phyloP scores from a whole-genome alignment of 2,113 vertebrate species.

The Nasalis larvatus region DNA sequence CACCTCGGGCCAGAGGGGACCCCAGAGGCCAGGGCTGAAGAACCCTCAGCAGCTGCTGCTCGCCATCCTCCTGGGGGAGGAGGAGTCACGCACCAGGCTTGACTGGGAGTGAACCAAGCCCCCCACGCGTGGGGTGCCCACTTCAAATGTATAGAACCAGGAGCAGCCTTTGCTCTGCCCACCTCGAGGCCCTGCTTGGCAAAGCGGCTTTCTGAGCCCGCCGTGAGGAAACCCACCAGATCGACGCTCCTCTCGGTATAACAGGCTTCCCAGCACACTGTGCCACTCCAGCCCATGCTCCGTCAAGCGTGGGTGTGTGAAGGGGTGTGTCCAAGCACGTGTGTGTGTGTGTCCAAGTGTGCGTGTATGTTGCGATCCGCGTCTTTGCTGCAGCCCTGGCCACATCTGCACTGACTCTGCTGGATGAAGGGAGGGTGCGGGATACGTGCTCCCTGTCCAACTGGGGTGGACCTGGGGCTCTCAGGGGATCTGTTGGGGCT shows the following conservation, averaged over 20 bases:
- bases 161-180: background rate
- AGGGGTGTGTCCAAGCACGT: background rate
- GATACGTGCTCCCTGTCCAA: accelerated
- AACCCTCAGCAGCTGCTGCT: background rate
- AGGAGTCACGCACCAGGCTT: accelerated
- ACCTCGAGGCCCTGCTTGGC: accelerated
- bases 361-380: accelerated
- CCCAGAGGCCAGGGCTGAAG: accelerated
- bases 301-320: accelerated
- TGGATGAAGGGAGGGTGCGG: background rate
- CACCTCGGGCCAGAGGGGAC: accelerated
- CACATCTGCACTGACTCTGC: background rate
- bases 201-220: background rate
- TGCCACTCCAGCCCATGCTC: background rate
- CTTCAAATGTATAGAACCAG: accelerated
- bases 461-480: background rate
- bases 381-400: accelerated
- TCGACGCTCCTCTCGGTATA: background rate
- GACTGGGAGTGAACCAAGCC: background rate
- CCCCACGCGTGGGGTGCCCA: accelerated
- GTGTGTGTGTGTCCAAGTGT: too few species aligned
- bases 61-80: background rate
- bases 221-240: background rate
- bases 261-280: accelerated
- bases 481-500: accelerated